These are phyloP conservation scores for Pseudochirops corinnae DNA, from an alignment of 2,797 vertebrate genomes.

Conservation along the genomic window DNA sequence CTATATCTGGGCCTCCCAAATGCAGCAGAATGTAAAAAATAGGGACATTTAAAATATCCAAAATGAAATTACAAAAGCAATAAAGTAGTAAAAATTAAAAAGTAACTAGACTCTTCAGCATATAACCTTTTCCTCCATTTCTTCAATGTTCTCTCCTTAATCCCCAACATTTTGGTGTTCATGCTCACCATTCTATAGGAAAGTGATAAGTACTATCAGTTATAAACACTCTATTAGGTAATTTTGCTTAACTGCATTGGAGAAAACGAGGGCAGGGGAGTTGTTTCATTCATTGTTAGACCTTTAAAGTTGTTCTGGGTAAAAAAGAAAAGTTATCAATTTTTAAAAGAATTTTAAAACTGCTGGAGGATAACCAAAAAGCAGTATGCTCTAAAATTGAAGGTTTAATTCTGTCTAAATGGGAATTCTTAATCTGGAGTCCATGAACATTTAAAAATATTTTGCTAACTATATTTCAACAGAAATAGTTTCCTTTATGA, in stretches of 20 bases:
- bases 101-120: background rate
- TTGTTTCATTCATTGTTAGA: background rate
- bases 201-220: background rate
- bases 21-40: slow-evolving; percentile 11
- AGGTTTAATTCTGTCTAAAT: background rate
- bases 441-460: background rate
- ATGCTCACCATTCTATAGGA: background rate
- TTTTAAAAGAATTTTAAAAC: background rate
- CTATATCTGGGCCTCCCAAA: slow-evolving; percentile 39
- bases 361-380: background rate
- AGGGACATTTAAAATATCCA: background rate
- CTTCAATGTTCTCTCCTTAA: background rate
- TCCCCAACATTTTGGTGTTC: background rate
- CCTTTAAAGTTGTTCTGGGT: background rate
- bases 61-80: background rate
- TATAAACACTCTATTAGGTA: background rate
- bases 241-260: background rate
- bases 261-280: background rate
- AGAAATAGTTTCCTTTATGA: background rate
- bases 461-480: background rate
- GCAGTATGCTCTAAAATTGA: background rate
- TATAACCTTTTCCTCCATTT: background rate
- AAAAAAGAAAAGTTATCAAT: background rate
- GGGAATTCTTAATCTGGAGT: background rate
- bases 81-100: background rate